Percentiles rank a stretch among this genome's conserved stretches.
Evolutionary conservation across 2,797 vertebrate genomes (phyloP).

Genomic region (Fistularia tabacaria): DNA sequence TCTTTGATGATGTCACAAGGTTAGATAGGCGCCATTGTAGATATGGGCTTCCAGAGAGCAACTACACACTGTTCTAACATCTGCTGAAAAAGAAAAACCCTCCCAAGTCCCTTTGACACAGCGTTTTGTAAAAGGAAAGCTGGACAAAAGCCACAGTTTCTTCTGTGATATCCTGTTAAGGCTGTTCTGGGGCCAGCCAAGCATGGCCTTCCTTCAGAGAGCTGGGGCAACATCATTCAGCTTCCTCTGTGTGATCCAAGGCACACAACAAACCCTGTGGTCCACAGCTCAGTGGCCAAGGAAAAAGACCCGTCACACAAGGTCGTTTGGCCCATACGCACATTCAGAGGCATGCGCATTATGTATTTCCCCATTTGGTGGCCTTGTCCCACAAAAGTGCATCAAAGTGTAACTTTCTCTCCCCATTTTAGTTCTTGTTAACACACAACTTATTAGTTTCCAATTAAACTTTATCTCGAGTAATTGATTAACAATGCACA

Average conservation of each 20-base stretch:
- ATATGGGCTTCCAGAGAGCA: constrained; percentile 64
- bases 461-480: not conserved
- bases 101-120: constrained; percentile 75
- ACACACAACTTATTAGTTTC: not conserved
- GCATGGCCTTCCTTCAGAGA: constrained; percentile 78
- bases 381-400: constrained; percentile 4
- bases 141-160: constrained; percentile 84
- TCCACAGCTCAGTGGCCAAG: constrained; percentile 82
- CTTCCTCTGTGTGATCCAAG: constrained; percentile 82
- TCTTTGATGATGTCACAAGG: constrained; percentile 78
- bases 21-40: constrained; percentile 75
- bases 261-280: constrained; percentile 83
- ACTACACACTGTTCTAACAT: constrained; percentile 75
- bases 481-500: no score
- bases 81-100: constrained; percentile 77
- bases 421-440: not conserved
- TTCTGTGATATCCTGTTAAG: constrained; percentile 84
- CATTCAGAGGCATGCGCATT: constrained; percentile 66
- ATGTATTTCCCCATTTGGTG: constrained; percentile 49
- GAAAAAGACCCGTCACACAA: constrained; percentile 77
- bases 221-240: constrained; percentile 82
- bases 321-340: constrained; percentile 71
- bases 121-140: constrained; percentile 61
- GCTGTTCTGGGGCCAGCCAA: constrained; percentile 80
- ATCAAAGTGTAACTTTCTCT: not conserved